Base-by-base conservation (phyloP, 2,113 vertebrate species). In the Pseudorectes ferrugineus region DNA sequence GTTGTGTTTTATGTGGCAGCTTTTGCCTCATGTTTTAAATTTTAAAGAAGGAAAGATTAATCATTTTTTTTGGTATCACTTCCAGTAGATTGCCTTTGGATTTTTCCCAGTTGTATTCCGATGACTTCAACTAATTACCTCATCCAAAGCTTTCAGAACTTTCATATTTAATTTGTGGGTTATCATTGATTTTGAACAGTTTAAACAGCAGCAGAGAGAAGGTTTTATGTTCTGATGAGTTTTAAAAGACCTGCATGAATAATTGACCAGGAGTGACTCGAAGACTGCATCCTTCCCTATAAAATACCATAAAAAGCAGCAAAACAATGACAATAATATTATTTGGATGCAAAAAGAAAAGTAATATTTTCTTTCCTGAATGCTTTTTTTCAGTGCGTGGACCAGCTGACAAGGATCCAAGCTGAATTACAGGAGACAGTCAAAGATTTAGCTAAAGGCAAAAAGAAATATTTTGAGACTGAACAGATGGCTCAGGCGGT, bases 401-500 rank as follows among this genome's bases (percentile, higher is more conserved):
- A 99, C 97, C 99, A 99, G 97, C 96, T 99, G 98, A 99, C 98
- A 26, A 99, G 98, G 93, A 99, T 99, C 98, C 99, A 99, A 96
- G 97, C 98, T 40, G 99, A 99, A 96, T 98, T 99, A 79, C 99
- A 99, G 96, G 99, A 99, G 97, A 99, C 99, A 15, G 99, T 99
- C 85, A 99, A 99, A 97, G 99, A 99, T 97, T 98, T 99, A 98
- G 99, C 99, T 84, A 99, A 99, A 98, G 99, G 99, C 98, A 99
- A 99, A 97, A 99, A 99, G 97, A 99, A 99, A 95, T 99, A 99
- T 98, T 99, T 99, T 94, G 99, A 99, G 97, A 98, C 98, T 35
- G 99, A 99, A 97, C 99, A 99, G 98, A 99, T 99, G 98, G 99
- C 99, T 89, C 99, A 99, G 45, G 98, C 99, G 26, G 98, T 99